Percentiles rank a stretch among this genome's conserved stretches.
Evolutionary conservation across 2,797 vertebrate genomes (phyloP).

Genomic region (Pseudomugil tenellus): DNA sequence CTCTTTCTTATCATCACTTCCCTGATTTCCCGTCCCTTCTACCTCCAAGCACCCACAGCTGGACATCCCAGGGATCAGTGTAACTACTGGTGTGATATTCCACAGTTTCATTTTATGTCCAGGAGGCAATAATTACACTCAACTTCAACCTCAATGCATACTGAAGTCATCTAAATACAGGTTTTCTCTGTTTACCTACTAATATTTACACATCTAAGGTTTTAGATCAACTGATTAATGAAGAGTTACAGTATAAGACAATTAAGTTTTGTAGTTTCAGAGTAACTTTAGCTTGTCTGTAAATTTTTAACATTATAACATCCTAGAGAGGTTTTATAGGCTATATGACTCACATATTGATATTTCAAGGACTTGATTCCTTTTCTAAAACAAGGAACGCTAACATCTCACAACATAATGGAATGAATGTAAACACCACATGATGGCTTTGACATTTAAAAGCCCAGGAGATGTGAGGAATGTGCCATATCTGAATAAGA

Average conservation of each 20-base stretch:
- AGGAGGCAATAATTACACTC: background rate
- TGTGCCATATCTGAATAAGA: too few species aligned
- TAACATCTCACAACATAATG: too few species aligned
- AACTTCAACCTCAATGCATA: background rate
- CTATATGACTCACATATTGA: background rate
- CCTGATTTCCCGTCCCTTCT: slow-evolving; percentile 17
- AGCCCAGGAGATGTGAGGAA: too few species aligned
- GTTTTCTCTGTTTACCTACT: background rate
- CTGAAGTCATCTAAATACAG: background rate
- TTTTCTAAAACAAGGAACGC: too few species aligned
- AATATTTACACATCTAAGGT: background rate
- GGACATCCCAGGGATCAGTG: slow-evolving; percentile 62
- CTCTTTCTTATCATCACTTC: slow-evolving; percentile 36
- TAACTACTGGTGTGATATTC: slow-evolving; percentile 53
- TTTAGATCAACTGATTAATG: background rate
- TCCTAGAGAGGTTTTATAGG: background rate
- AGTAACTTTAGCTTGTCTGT: background rate
- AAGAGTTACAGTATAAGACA: background rate
- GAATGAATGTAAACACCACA: too few species aligned
- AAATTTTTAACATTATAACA: background rate
- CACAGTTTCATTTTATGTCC: slow-evolving; percentile 1
- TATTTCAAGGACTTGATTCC: too few species aligned
- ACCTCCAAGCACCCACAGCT: slow-evolving; percentile 52
- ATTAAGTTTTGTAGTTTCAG: background rate
- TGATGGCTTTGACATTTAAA: too few species aligned